Conservation (phyloP, 2,888 invertebrate species). For the Stegana nigrithorax region DNA sequence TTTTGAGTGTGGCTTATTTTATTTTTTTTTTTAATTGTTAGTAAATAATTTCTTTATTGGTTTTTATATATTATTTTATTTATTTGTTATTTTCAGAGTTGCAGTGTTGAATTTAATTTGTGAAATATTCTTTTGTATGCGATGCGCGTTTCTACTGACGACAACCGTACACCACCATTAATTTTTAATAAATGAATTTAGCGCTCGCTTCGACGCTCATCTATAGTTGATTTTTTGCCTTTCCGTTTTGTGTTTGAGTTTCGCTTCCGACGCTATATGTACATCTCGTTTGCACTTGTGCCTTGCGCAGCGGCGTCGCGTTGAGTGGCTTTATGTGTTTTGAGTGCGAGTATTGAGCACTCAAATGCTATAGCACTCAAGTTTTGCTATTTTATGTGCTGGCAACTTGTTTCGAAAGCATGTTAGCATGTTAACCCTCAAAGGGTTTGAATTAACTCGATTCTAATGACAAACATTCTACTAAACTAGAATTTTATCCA, state of each 20-base stretch:
- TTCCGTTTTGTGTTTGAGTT: background rate
- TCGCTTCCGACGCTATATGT: background rate
- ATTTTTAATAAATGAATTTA: slow-evolving; percentile 60
- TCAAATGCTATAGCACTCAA: too few relatives aligned
- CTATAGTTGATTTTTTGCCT: background rate
- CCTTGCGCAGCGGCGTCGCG: background rate
- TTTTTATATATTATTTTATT: slow-evolving; percentile 23
- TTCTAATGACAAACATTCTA: too few relatives aligned
- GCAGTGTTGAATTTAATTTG: too few relatives aligned
- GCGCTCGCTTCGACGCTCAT: slow-evolving; percentile 20
- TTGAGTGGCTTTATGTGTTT: slow-evolving; percentile 1
- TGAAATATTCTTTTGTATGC: slow-evolving; percentile 45
- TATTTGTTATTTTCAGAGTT: too few relatives aligned
- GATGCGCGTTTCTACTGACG: slow-evolving; percentile 51
- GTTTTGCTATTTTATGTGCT: too few relatives aligned
- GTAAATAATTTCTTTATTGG: slow-evolving; percentile 33
- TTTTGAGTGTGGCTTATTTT: background rate
- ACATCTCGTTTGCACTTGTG: background rate
- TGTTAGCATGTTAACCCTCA: too few relatives aligned
- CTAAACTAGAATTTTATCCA: too few relatives aligned
- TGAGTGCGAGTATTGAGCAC: slow-evolving; percentile 1
- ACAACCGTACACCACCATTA: slow-evolving; percentile 62
- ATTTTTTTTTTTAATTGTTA: slow-evolving; percentile 35
- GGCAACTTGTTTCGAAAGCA: too few relatives aligned
- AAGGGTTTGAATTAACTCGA: too few relatives aligned